A percentile compares a stretch with the other conserved stretches of the same genome.
phyloP scores from a whole-genome alignment of 2,113 vertebrate species.

The Spheniscus mendiculus region DNA sequence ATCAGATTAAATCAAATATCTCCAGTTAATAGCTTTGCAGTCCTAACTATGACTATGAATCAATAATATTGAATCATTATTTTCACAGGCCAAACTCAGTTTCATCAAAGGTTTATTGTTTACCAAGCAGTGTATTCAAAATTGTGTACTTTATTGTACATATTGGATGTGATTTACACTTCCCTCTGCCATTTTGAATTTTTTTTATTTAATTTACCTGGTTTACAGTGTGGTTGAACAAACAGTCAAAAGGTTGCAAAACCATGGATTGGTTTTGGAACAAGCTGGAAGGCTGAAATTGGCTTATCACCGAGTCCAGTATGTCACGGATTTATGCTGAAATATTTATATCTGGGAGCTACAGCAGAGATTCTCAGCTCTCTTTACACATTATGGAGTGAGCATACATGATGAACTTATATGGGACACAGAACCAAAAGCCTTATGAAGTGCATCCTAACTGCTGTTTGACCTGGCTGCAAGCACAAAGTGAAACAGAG shows the following conservation, averaged over 20 bases:
- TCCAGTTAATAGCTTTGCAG: background rate
- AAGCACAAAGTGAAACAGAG: background rate
- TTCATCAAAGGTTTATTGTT: background rate
- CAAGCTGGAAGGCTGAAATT: background rate
- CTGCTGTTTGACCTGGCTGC: background rate
- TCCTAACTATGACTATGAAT: background rate
- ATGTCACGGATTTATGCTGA: background rate
- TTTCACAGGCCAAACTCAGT: background rate
- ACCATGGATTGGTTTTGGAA: background rate
- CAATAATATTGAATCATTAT: background rate
- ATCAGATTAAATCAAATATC: background rate
- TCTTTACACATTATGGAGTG: background rate
- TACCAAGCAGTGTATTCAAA: background rate
- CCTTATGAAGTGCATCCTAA: background rate
- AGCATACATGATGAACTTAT: rapidly evolving
- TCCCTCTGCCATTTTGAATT: background rate
- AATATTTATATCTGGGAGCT: background rate
- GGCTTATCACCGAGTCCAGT: background rate
- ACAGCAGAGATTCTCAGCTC: background rate
- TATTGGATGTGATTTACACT: background rate
- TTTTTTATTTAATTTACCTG: background rate
- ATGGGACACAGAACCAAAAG: background rate
- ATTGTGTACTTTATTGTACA: background rate
- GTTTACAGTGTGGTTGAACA: background rate
- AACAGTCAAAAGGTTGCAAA: background rate